Conservation (phyloP, 2,113 vertebrate genomes). For the Alaudala cheleensis region DNA sequence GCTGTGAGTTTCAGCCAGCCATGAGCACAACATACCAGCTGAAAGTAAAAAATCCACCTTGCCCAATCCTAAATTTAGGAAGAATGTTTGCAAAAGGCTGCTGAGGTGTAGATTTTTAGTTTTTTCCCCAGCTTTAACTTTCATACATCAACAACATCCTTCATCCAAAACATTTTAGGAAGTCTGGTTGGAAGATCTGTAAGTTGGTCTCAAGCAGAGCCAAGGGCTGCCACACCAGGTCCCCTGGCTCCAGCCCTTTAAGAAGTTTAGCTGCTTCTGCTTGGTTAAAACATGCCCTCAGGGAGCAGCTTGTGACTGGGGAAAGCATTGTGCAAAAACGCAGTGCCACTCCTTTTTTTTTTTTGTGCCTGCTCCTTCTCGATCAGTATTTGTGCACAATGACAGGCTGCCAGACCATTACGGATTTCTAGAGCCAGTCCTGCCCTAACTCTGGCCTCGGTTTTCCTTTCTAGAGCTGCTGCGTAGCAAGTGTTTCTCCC, state of each 20-base stretch:
- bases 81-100: neutral
- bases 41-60: neutral
- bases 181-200: neutral
- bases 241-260: neutral
- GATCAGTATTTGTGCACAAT: neutral
- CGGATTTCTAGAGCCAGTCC: neutral
- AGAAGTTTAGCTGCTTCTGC: neutral
- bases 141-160: neutral
- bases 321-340: neutral
- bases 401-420: neutral
- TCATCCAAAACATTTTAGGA: neutral
- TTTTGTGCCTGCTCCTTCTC: neutral
- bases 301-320: neutral
- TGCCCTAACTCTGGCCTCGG: neutral
- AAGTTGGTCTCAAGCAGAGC: neutral
- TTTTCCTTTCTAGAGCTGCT: neutral
- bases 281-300: neutral
- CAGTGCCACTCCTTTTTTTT: neutral
- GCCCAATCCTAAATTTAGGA: neutral
- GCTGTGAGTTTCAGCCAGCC: neutral
- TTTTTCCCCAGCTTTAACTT: neutral
- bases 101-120: neutral
- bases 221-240: neutral
- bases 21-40: neutral
- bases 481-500: neutral